A percentile compares a stretch with the other conserved stretches of the same genome.
phyloP scores from a whole-genome alignment of 2,888 invertebrate species.

The Agriopis marginaria region DNA sequence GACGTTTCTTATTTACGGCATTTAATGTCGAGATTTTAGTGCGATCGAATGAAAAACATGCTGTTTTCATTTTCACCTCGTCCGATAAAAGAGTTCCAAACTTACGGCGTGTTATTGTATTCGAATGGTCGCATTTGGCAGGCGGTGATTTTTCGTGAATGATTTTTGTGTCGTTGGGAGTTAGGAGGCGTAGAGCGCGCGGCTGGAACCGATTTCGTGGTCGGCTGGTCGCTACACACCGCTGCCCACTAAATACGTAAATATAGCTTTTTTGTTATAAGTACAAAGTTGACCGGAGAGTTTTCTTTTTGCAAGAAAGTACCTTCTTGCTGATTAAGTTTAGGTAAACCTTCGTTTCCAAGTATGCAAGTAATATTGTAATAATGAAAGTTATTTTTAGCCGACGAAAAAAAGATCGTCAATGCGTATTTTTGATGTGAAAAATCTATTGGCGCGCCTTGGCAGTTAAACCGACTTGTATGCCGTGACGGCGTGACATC shows the following conservation, averaged over 20 bases:
- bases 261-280: too few relatives aligned
- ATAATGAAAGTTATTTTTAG: too few relatives aligned
- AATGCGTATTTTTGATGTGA: too few relatives aligned
- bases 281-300: too few relatives aligned
- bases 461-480: too few relatives aligned
- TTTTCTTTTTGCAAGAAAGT: too few relatives aligned
- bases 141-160: slow-evolving; percentile 46
- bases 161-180: slow-evolving; percentile 48
- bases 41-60: slow-evolving; percentile 17
- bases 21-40: slow-evolving; percentile 6
- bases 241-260: slow-evolving; percentile 60
- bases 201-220: slow-evolving; percentile 81
- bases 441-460: too few relatives aligned
- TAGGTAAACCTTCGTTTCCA: too few relatives aligned
- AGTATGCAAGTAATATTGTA: too few relatives aligned
- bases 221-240: slow-evolving; percentile 79
- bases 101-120: slow-evolving; percentile 22
- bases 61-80: slow-evolving; percentile 14
- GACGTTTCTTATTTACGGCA: slow-evolving; percentile 4
- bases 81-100: slow-evolving; percentile 1
- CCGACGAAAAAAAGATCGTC: too few relatives aligned
- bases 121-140: slow-evolving; percentile 34
- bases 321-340: too few relatives aligned
- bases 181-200: slow-evolving; percentile 51
- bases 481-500: too few relatives aligned